phyloP scores from a whole-genome alignment of 53 echinoderm and acorn worm species.

The Hippasteria phrygiana region DNA sequence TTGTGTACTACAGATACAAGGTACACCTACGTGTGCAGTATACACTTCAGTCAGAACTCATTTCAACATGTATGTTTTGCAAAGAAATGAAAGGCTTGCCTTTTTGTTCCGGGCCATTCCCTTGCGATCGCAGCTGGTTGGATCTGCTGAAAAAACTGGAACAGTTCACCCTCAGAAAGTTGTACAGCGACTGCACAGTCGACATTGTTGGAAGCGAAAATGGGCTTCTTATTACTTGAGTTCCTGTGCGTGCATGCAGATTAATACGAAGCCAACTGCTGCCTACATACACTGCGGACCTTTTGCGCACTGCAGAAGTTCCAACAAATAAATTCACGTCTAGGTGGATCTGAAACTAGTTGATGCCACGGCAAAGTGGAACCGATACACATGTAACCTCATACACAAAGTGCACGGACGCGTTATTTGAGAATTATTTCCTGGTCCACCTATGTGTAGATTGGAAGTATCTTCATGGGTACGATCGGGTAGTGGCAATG shows the following conservation, averaged over 20 bases:
- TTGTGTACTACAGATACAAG: too few relatives aligned
- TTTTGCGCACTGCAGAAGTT: too few relatives aligned
- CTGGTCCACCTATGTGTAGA: background rate
- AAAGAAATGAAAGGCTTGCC: background rate
- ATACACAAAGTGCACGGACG: too few relatives aligned
- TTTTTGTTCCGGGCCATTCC: background rate
- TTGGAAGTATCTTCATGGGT: background rate
- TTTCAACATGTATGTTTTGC: too few relatives aligned
- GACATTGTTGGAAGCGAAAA: conserved; percentile 14
- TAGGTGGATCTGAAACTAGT: too few relatives aligned
- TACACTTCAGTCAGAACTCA: too few relatives aligned
- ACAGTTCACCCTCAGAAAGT: conserved; percentile 41
- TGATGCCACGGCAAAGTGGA: too few relatives aligned
- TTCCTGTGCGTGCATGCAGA: background rate
- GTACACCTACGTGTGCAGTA: too few relatives aligned
- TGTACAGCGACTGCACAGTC: conserved; percentile 41
- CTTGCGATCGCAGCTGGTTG: background rate
- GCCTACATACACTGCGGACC: too few relatives aligned
- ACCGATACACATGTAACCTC: too few relatives aligned
- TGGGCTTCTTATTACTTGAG: background rate
- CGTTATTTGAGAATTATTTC: too few relatives aligned
- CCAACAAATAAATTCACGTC: too few relatives aligned
- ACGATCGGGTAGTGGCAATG: background rate
- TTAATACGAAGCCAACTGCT: background rate
- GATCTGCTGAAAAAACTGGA: conserved; percentile 10